Conservation (phyloP, 2,888 invertebrate species). For the Amblyteles armatorius region DNA sequence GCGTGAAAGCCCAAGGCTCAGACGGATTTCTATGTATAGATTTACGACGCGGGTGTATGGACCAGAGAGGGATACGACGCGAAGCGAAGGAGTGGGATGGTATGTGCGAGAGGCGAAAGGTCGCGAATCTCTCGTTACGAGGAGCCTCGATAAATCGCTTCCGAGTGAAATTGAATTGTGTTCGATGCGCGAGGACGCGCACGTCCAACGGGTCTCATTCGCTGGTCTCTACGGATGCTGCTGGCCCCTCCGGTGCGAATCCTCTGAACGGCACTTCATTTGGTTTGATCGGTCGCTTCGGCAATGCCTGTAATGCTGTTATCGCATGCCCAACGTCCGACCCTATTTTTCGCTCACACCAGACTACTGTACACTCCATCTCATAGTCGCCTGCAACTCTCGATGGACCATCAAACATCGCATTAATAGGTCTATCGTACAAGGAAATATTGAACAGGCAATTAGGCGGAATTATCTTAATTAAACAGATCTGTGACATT, state of each 20-base stretch:
- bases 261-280: conserved; percentile 65
- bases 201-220: conserved; percentile 37
- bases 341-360: conserved; percentile 51
- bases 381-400: neutral
- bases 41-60: neutral
- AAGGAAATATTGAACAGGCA: neutral
- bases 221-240: conserved; percentile 18
- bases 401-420: neutral
- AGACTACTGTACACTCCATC: neutral
- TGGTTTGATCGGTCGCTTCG: conserved; percentile 65
- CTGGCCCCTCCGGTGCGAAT: conserved; percentile 54
- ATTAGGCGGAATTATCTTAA: neutral
- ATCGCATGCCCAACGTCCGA: conserved; percentile 51
- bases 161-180: conserved; percentile 60
- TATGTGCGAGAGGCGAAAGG: conserved; percentile 31
- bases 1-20: neutral
- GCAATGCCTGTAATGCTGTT: conserved; percentile 67
- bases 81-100: neutral
- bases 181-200: conserved; percentile 41
- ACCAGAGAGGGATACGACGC: neutral
- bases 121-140: conserved; percentile 52
- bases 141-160: conserved; percentile 55
- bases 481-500: neutral
- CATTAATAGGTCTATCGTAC: neutral
- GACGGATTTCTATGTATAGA: neutral